These are phyloP conservation scores for Perca schrenkii DNA, from an alignment of 2,113 vertebrate genomes.

Conservation along the genomic window DNA sequence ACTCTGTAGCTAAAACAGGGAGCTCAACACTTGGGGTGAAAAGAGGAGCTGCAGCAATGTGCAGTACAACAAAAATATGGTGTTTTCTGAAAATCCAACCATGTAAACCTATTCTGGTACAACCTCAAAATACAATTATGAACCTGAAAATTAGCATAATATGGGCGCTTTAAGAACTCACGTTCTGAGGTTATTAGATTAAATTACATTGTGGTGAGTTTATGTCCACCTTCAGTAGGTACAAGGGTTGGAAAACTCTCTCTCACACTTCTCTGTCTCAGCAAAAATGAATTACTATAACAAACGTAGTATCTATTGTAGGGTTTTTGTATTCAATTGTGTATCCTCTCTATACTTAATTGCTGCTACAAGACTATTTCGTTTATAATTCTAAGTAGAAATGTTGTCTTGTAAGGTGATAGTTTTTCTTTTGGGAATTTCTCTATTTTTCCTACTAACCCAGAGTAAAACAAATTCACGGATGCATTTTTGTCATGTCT, in stretches of 20 bases:
- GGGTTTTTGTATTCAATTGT: neutral
- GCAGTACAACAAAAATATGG: too few relatives aligned
- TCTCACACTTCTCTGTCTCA: neutral
- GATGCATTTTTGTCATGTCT: neutral
- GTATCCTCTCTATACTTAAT: neutral
- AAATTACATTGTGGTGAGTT: slow-evolving; percentile 6
- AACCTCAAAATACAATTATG: too few relatives aligned
- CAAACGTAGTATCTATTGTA: too few relatives aligned
- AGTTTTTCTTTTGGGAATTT: too few relatives aligned
- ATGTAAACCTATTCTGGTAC: too few relatives aligned
- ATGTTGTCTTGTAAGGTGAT: neutral
- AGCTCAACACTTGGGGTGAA: too few relatives aligned
- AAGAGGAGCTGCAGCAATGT: too few relatives aligned
- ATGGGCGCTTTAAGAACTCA: neutral
- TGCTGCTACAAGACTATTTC: neutral
- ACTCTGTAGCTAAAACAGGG: too few relatives aligned
- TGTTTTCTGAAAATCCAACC: too few relatives aligned
- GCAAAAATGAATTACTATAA: neutral
- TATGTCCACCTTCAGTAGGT: slow-evolving; percentile 7
- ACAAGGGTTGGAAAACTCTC: neutral
- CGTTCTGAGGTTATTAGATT: neutral
- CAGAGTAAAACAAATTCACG: neutral
- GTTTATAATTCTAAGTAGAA: neutral
- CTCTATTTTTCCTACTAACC: neutral
- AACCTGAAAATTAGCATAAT: too few relatives aligned